These are phyloP conservation scores for Phaethon lepturus DNA, from an alignment of 2,113 vertebrate species.

Conservation along the genomic window DNA sequence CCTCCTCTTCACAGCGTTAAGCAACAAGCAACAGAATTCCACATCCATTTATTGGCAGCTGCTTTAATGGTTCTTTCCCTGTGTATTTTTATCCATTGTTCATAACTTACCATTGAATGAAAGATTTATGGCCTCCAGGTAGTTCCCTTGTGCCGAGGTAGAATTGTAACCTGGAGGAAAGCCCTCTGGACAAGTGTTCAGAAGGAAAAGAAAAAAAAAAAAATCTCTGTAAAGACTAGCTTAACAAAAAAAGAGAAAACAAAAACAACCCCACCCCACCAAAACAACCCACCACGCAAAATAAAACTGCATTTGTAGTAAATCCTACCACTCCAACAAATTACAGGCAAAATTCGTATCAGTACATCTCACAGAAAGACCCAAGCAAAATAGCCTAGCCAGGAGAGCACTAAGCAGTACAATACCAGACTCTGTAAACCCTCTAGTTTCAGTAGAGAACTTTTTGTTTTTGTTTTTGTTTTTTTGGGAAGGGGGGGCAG, in stretches of 20 bases:
- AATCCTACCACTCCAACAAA: not conserved
- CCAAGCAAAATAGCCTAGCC: not conserved
- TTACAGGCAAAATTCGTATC: not conserved
- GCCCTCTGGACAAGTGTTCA: slow-evolving; percentile 79
- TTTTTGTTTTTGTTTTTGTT: too few relatives aligned
- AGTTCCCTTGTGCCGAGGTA: slow-evolving; percentile 96
- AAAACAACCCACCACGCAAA: too few relatives aligned
- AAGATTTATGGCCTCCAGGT: slow-evolving; percentile 97
- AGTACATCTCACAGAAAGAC: not conserved
- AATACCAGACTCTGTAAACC: not conserved
- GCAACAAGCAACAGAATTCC: not conserved
- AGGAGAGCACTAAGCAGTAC: not conserved
- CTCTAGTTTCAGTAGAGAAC: too few relatives aligned
- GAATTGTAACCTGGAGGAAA: slow-evolving; percentile 93
- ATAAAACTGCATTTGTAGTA: not conserved
- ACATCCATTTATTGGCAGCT: not conserved
- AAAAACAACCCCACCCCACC: not conserved
- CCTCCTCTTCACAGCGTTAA: not conserved
- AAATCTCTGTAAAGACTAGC: not conserved
- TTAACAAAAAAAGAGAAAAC: not conserved
- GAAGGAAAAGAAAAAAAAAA: not conserved
- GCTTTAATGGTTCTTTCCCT: not conserved
- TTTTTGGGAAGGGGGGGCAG: too few relatives aligned
- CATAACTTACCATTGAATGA: slow-evolving; percentile 92
- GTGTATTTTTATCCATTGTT: not conserved